Percentiles rank a stretch among this genome's conserved stretches.
These are phyloP conservation scores for Drosophila truncata DNA, from an alignment of 1,140 invertebrate genomes.

Conservation along the genomic window DNA sequence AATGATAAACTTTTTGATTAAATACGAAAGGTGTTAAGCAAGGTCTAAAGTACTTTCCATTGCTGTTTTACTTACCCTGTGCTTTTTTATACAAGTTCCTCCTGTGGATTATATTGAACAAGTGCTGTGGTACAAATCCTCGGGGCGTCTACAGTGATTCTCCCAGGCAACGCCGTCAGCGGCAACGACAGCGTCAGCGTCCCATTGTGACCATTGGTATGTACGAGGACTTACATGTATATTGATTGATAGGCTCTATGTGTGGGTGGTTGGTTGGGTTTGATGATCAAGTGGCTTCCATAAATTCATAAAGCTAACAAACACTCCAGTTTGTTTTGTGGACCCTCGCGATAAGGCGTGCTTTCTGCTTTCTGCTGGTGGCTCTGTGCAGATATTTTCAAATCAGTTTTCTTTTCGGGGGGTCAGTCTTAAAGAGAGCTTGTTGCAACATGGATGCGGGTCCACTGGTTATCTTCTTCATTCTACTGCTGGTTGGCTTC, in stretches of 20 bases:
- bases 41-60: background rate
- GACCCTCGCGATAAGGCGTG: slow-evolving; percentile 25
- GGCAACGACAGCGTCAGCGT: background rate
- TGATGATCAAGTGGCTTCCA: slow-evolving; percentile 39
- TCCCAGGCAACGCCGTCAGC: background rate
- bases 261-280: slow-evolving; percentile 39
- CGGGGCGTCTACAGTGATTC: slow-evolving; percentile 6
- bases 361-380: background rate
- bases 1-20: slow-evolving; percentile 6
- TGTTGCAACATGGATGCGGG: slow-evolving; percentile 55
- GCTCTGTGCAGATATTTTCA: slow-evolving; percentile 31
- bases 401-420: slow-evolving; percentile 28
- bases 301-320: slow-evolving; percentile 48
- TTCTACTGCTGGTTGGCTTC: slow-evolving; percentile 54
- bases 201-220: slow-evolving; percentile 28
- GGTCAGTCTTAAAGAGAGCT: slow-evolving; percentile 60
- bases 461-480: slow-evolving; percentile 41
- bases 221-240: slow-evolving; percentile 14
- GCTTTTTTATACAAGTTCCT: slow-evolving; percentile 39
- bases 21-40: slow-evolving; percentile 9
- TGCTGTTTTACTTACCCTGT: background rate
- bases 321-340: slow-evolving; percentile 43
- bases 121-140: slow-evolving; percentile 42
- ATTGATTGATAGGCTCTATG: slow-evolving; percentile 44
- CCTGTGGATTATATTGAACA: slow-evolving; percentile 53